Evolutionary conservation across 2,888 invertebrate species (phyloP), one percentile per base, ranked within the genome.

Genomic region (Diloba caeruleocephala): DNA sequence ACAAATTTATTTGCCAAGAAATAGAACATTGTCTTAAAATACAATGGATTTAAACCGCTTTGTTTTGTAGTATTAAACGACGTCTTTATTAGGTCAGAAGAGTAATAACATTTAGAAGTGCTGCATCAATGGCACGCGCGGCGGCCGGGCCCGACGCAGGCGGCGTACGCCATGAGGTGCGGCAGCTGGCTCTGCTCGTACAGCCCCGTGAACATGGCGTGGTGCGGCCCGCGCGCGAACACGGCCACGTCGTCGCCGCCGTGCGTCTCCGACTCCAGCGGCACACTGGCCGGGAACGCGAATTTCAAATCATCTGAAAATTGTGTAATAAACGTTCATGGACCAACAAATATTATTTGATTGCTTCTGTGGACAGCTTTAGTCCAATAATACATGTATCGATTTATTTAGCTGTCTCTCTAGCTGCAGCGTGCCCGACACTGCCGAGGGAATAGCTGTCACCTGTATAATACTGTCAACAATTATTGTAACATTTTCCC

Each of bases 231-330:
- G 43, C 86, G 85, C 65, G 96, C 95, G 85, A 95, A 97, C 36
- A 97, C 95, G 0, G 95, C 95, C 23, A 97, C 97, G 89, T 97
- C 97, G 68, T 97, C 97, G 0, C 96, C 96, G 9, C 96, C 96
- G 82, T 97, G 97, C 13, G 96, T 96, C 81, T 96, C 96, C 38
- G 87, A 85, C 0, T 73, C 74, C 45, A 95, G 83, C 0, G 96
- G 96, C 8, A 94, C 93, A 3, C 94, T 89, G 0, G 95, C 88
- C 14, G 83, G 85, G 28, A 68, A 77, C 37, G 54, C 55, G 74
- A 83, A 89, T 33, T 53, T 41, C n/a, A 55, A 8, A 0, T 60
- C 57, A 0, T 66, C 88, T 88, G 74, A 5, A 34, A 23, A 44
- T 2, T 28, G 33, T 9, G 34, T 2, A 15, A 6, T n/a, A 5